These are phyloP conservation scores for Squalus acanthias DNA, from an alignment of 2,797 vertebrate genomes.

Conservation along the genomic window DNA sequence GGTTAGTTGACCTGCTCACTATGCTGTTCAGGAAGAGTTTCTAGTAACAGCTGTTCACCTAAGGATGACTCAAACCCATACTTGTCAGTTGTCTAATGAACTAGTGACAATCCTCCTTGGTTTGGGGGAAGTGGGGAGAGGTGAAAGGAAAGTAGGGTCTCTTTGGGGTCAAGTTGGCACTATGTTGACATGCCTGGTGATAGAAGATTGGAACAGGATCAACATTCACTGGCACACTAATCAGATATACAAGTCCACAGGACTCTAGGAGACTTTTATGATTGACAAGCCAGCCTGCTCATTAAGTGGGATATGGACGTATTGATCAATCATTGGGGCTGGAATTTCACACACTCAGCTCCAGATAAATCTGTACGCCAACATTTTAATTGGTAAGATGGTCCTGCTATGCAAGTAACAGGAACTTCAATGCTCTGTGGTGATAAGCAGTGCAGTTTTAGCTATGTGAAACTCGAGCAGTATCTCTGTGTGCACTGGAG, in stretches of 20 bases:
- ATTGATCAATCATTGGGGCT: neutral
- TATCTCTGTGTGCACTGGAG: neutral
- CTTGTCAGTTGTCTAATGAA: neutral
- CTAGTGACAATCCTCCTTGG: too few species aligned
- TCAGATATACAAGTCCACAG: neutral
- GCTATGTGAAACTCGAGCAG: neutral
- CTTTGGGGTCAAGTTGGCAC: neutral
- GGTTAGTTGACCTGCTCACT: neutral
- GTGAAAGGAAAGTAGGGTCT: neutral
- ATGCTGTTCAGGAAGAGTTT: neutral
- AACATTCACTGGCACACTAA: neutral
- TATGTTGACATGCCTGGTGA: too few species aligned
- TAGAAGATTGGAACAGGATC: too few species aligned
- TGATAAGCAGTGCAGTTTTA: neutral
- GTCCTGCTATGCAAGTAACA: neutral
- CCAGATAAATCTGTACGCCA: neutral
- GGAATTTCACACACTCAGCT: neutral
- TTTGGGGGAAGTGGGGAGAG: neutral
- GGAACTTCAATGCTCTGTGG: neutral
- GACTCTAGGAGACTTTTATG: neutral
- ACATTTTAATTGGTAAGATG: neutral
- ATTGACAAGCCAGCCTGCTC: neutral
- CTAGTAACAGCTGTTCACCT: neutral
- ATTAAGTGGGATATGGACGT: neutral
- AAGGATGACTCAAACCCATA: neutral